Base-by-base conservation (phyloP, 2,888 invertebrate species). In the Amiota communis region DNA sequence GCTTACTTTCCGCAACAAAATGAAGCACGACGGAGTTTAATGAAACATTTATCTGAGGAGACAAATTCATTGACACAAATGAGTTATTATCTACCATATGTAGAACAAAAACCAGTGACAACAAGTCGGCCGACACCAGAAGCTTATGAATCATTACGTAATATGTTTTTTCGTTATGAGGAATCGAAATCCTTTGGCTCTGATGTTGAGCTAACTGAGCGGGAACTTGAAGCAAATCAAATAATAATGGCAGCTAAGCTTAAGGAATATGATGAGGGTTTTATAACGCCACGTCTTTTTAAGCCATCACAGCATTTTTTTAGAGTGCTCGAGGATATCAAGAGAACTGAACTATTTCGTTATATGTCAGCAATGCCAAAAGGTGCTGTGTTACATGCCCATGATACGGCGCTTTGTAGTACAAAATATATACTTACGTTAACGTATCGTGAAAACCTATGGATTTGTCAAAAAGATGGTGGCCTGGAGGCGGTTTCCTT, bases 281-380 rank as follows among this genome's bases (percentile, higher is more conserved):
- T 91, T 79, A 84, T 88, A n/a, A 89, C 92, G 74, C 92, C 92
- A 0, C 89, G 90, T 73, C 88, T 90, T 20, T 95, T 93, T 85
- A 91, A 92, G 59, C 93, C 95, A 1, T 92, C 94, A 0, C 90
- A 91, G 36, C 94, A 94, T 84, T 94, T 94, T 80, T 93, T 95
- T 82, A 86, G 90, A 1, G 92, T 92, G 2, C 92, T 92, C 81
- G 83, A 91, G 1, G 86, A 90, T 15, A 93, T 95, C 61, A 90
- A 91, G 8, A 79, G 90, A 0, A 94, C 95, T 0, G 90, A 92
- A 75, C 92, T 95, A 0, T 95, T 93, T 82, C 88, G 92, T 78
- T 91, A 95, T 9, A 92, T 96, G 17, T 90, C 91, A 75, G 89
- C 89, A 59, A 91, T 96, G 91, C 96, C 96, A 0, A 96, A 96